Percentiles rank a stretch among this genome's conserved stretches.
These are phyloP conservation scores for Hecatera dysodea DNA, from an alignment of 2,888 invertebrate species.

Conservation along the genomic window DNA sequence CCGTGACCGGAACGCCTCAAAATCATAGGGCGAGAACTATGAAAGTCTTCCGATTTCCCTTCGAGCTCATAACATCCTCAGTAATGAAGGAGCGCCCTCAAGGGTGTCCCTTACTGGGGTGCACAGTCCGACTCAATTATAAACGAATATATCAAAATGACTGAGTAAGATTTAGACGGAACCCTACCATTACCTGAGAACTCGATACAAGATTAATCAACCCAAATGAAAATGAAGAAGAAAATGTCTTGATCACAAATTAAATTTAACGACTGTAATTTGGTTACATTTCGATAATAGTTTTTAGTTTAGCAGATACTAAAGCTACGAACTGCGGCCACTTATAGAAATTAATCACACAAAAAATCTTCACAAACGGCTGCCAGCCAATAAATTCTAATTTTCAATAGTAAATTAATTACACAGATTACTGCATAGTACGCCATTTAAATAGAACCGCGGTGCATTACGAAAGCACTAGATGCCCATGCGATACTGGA, in stretches of 20 bases:
- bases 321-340: neutral
- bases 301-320: neutral
- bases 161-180: constrained; percentile 64
- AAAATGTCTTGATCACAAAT: constrained; percentile 16
- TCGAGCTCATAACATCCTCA: constrained; percentile 77
- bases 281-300: neutral
- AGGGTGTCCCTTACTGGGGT: constrained; percentile 76
- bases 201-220: constrained; percentile 26
- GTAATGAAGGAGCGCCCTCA: constrained; percentile 81
- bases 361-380: constrained; percentile 22
- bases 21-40: constrained; percentile 80
- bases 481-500: constrained; percentile 79
- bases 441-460: constrained; percentile 77
- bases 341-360: neutral
- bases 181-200: constrained; percentile 39
- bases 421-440: constrained; percentile 63
- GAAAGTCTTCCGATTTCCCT: constrained; percentile 74
- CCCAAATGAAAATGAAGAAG: neutral
- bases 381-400: constrained; percentile 27
- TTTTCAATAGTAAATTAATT: constrained; percentile 72
- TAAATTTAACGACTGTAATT: constrained; percentile 17
- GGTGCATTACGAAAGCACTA: constrained; percentile 77
- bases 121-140: constrained; percentile 83
- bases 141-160: constrained; percentile 85
- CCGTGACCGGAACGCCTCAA: constrained; percentile 77